Conservation (phyloP, 2,797 vertebrate species). For the Lepus oiostolus region DNA sequence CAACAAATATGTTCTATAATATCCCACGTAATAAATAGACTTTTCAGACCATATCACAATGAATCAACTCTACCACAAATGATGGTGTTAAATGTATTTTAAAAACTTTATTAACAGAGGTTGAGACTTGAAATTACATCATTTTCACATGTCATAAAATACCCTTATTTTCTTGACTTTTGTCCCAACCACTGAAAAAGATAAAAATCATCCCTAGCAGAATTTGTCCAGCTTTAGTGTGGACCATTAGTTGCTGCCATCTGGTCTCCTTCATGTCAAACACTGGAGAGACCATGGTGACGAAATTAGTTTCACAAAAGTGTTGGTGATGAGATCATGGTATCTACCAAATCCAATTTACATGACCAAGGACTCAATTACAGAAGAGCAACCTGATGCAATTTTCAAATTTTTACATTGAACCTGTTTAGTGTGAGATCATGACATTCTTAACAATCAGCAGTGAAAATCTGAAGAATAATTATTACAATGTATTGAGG, state of each 20-base stretch:
- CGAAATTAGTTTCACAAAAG: not conserved
- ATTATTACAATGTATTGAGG: not conserved
- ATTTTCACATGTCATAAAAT: not conserved
- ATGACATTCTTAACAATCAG: not conserved
- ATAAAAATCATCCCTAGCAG: not conserved
- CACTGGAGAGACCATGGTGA: not conserved
- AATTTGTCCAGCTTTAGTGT: not conserved
- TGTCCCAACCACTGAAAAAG: not conserved
- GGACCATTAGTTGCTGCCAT: not conserved
- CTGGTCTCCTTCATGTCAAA: not conserved
- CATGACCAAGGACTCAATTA: not conserved
- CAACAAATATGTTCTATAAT: slow-evolving; percentile 2
- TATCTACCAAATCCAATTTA: not conserved
- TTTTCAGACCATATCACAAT: not conserved
- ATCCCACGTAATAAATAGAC: not conserved
- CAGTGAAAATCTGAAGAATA: not conserved
- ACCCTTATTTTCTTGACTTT: not conserved
- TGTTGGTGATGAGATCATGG: not conserved
- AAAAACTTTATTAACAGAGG: not conserved
- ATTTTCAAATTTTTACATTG: slow-evolving; percentile 28
- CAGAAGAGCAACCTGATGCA: not conserved
- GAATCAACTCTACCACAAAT: not conserved
- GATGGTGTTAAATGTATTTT: not conserved
- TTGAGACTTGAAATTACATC: slow-evolving; percentile 33
- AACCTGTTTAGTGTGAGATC: not conserved